Evolutionary conservation across 2,888 invertebrate species (phyloP).

Genomic region (Teinopalpus imperialis): DNA sequence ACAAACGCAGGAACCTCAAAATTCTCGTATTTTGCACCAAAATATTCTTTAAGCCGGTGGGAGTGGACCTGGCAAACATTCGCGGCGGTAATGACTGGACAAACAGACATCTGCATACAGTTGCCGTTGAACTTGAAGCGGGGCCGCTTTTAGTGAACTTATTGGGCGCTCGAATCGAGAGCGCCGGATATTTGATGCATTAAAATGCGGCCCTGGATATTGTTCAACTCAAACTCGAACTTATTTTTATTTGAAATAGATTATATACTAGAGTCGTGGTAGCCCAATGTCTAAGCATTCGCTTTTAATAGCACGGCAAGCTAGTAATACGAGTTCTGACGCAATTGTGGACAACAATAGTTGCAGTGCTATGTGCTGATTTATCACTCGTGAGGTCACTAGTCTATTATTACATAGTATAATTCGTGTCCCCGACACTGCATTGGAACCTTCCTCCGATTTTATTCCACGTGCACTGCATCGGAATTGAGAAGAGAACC

Average conservation of each 20-base stretch:
- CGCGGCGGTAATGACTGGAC: constrained; percentile 80
- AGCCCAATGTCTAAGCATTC: too few relatives aligned
- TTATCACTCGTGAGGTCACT: too few relatives aligned
- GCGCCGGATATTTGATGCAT: constrained; percentile 18
- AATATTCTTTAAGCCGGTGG: constrained; percentile 28
- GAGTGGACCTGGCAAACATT: constrained; percentile 42
- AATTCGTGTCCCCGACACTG: too few relatives aligned
- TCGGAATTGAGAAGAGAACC: too few relatives aligned
- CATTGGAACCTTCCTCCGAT: too few relatives aligned
- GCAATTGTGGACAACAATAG: too few relatives aligned
- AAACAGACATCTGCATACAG: constrained; percentile 84
- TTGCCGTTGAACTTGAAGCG: constrained; percentile 35
- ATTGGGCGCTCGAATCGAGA: constrained; percentile 28
- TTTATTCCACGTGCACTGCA: too few relatives aligned
- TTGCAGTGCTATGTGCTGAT: too few relatives aligned
- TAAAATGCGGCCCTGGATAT: constrained; percentile 15
- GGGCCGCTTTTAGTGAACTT: constrained; percentile 35
- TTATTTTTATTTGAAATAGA: background rate
- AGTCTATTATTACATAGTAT: too few relatives aligned
- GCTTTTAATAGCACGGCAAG: too few relatives aligned
- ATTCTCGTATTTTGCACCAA: constrained; percentile 23
- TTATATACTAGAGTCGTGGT: background rate
- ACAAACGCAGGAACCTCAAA: background rate
- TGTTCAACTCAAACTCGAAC: too few relatives aligned
- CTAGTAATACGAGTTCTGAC: too few relatives aligned